Evolutionary conservation across 2,888 invertebrate genomes (phyloP).

Genomic region (Tetragnatha montana): DNA sequence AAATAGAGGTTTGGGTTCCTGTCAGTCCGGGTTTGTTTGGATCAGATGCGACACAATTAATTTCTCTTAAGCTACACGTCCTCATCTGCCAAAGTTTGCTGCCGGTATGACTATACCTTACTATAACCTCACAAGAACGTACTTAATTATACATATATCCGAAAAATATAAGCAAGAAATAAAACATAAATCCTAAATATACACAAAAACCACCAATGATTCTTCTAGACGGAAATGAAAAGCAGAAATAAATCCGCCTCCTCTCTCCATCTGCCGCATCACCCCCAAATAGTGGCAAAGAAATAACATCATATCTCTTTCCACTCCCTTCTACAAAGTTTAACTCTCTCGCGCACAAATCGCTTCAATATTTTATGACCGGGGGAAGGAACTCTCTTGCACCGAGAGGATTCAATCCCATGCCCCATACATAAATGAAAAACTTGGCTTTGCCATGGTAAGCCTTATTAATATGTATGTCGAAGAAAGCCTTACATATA

Average conservation of each 20-base stretch:
- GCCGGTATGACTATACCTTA: too few relatives aligned
- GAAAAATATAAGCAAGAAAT: too few relatives aligned
- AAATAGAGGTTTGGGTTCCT: too few relatives aligned
- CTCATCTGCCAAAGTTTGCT: too few relatives aligned
- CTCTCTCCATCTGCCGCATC: slow-evolving; percentile 10
- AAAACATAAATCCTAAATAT: too few relatives aligned
- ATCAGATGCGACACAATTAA: too few relatives aligned
- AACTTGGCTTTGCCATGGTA: slow-evolving; percentile 37
- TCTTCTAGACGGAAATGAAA: not conserved
- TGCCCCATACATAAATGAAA: slow-evolving; percentile 43
- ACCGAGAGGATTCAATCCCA: slow-evolving; percentile 38
- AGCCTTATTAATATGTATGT: slow-evolving; percentile 64
- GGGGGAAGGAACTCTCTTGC: slow-evolving; percentile 2
- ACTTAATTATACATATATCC: too few relatives aligned
- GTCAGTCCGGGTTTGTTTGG: too few relatives aligned
- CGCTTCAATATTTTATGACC: slow-evolving; percentile 54
- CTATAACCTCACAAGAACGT: too few relatives aligned
- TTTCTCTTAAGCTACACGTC: too few relatives aligned
- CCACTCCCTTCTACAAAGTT: slow-evolving; percentile 25
- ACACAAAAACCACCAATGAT: too few relatives aligned
- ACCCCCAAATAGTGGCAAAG: slow-evolving; percentile 25
- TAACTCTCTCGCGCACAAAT: slow-evolving; percentile 9
- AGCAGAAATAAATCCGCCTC: not conserved
- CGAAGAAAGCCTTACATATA: slow-evolving; percentile 35
- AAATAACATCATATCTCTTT: slow-evolving; percentile 9